Evolutionary conservation across 1,140 invertebrate species (phyloP).

Genomic region (Drosophila pallidifrons): DNA sequence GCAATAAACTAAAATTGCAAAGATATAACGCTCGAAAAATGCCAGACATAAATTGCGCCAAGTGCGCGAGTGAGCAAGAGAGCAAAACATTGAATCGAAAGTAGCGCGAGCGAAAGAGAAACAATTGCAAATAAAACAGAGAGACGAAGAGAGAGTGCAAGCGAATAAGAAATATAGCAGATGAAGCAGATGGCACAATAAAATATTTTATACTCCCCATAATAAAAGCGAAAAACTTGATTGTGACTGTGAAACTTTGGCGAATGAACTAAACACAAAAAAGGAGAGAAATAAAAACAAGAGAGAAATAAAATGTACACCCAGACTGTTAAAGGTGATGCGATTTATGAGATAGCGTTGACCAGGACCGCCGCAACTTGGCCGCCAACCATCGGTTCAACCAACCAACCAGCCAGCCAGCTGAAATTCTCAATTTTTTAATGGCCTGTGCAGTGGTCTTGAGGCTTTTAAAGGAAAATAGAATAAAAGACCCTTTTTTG

Average conservation of each 20-base stretch:
- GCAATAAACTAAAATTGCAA: slow-evolving; percentile 67
- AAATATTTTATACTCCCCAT: slow-evolving; percentile 71
- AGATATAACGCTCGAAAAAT: slow-evolving; percentile 66
- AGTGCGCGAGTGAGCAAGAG: slow-evolving; percentile 3
- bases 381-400: slow-evolving; percentile 8
- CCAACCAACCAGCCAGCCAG: not conserved
- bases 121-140: not conserved
- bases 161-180: slow-evolving; percentile 14
- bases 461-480: not conserved
- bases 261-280: slow-evolving; percentile 46
- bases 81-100: slow-evolving; percentile 12
- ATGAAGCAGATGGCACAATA: slow-evolving; percentile 55
- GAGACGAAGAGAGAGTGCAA: not conserved
- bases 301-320: slow-evolving; percentile 16
- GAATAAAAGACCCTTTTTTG: not conserved
- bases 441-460: not conserved
- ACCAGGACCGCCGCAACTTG: slow-evolving; percentile 33
- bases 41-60: slow-evolving; percentile 59
- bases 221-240: slow-evolving; percentile 78
- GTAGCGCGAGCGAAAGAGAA: slow-evolving; percentile 20
- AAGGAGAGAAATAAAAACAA: slow-evolving; percentile 17
- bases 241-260: slow-evolving; percentile 64
- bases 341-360: slow-evolving; percentile 68
- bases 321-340: slow-evolving; percentile 35
- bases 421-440: slow-evolving; percentile 25